A percentile compares a stretch with the other conserved stretches of the same genome.
Conservation (phyloP, 2,113 vertebrate genomes). For the Salminus brasiliensis region DNA sequence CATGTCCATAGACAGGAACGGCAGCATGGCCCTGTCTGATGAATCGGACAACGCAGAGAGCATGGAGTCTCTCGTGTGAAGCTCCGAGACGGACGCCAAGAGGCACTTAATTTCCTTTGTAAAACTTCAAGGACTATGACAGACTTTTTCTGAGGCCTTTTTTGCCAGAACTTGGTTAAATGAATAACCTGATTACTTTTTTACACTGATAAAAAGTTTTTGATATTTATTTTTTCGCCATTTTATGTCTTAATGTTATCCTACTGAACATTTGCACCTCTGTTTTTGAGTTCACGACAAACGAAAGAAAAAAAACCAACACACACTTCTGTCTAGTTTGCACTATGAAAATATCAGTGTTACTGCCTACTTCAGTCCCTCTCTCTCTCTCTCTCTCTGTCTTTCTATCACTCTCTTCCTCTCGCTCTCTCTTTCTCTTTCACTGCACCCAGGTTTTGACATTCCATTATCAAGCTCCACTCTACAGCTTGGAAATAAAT, state of each 20-base stretch:
- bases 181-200: slow-evolving; percentile 96
- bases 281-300: slow-evolving; percentile 85
- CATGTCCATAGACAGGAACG: slow-evolving; percentile 85
- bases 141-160: slow-evolving; percentile 98
- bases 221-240: slow-evolving; percentile 99
- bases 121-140: slow-evolving; percentile 88
- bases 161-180: slow-evolving; percentile 99
- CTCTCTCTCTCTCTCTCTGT: slow-evolving; percentile 65
- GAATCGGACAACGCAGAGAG: slow-evolving; percentile 90
- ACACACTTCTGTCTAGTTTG: slow-evolving; percentile 92
- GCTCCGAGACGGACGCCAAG: slow-evolving; percentile 61
- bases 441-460: slow-evolving; percentile 47
- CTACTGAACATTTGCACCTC: slow-evolving; percentile 94
- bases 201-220: slow-evolving; percentile 99
- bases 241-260: slow-evolving; percentile 99
- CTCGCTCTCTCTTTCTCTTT: slow-evolving; percentile 62
- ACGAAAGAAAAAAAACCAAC: slow-evolving; percentile 73
- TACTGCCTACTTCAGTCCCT: slow-evolving; percentile 90
- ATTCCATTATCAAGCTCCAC: slow-evolving; percentile 57
- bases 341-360: slow-evolving; percentile 96
- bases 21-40: slow-evolving; percentile 83
- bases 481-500: slow-evolving; percentile 49
- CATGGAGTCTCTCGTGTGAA: slow-evolving; percentile 93
- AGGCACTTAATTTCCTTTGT: slow-evolving; percentile 85
- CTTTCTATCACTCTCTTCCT: slow-evolving; percentile 54